Base-by-base conservation (phyloP, 2,113 vertebrate species). In the Eurypyga helias region DNA sequence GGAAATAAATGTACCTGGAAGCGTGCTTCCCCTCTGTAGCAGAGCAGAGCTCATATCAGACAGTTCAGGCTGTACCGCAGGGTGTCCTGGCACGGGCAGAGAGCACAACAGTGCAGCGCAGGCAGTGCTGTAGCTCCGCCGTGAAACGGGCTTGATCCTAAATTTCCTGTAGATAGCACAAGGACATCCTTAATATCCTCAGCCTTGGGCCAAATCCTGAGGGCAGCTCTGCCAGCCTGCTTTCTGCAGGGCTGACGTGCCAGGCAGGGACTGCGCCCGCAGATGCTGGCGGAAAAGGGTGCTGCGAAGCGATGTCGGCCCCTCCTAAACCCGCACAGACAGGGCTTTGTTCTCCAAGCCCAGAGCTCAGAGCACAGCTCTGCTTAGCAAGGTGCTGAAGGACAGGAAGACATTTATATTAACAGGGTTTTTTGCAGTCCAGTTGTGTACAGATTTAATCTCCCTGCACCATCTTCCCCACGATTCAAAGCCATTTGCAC, bases 241-340 rank as follows among this genome's bases (percentile, higher is more conserved):
- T 19, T 17, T 6, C 23, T 4, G 45, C 70, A 45, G 89, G 29
- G 91, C 51, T 13, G 41, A 0, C 2, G 92, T 87, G 95, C 93
- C 89, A 90, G 95, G 89, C 91, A 77, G 90, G 77, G 92, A 11
- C 81, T 20, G 87, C 19, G 66, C 90, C 87, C 29, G 2, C 90
- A 69, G 58, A 55, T 57, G 72, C 2, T 10, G 71, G 20, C 14
- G 61, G 54, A 45, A 49, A 17, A 57, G 67, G n/a, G 7, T 49
- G 91, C 67, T 43, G 0, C 48, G 17, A 11, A 26, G 71, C 9
- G 11, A 3, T 9, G 75, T 24, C 34, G 58, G 49, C 49, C 46
- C 21, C 49, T 54, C 38, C 66, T 3, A 3, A 26, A 4, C 10
- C 8, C 41, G 57, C 71, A 55, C 61, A 79, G 78, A 8, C 26